A percentile compares a stretch with the other conserved stretches of the same genome.
These are phyloP conservation scores for Anadara kagoshimensis DNA, from an alignment of 1,140 invertebrate genomes.

Conservation along the genomic window DNA sequence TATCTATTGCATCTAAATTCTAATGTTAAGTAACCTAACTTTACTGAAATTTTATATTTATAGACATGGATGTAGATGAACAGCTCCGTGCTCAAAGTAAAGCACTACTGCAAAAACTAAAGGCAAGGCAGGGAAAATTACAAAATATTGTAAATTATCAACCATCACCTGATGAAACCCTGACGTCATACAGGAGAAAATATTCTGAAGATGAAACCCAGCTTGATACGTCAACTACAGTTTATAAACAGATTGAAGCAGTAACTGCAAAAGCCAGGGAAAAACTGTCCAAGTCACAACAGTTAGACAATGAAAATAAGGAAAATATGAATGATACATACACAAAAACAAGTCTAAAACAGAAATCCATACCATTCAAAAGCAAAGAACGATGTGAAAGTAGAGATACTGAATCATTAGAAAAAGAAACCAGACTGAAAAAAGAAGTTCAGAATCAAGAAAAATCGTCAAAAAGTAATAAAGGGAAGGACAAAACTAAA, in stretches of 20 bases:
- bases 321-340: too few relatives aligned
- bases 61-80: conserved; percentile 40
- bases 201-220: neutral
- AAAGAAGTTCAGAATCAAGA: too few relatives aligned
- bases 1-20: too few relatives aligned
- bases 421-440: too few relatives aligned
- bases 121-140: conserved; percentile 36
- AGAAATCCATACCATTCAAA: too few relatives aligned
- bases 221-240: conserved; percentile 27
- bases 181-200: neutral
- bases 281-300: neutral
- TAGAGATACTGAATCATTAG: too few relatives aligned
- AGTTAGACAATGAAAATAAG: too few relatives aligned
- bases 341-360: too few relatives aligned
- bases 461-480: too few relatives aligned
- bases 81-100: conserved; percentile 35
- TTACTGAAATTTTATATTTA: neutral
- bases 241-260: conserved; percentile 12
- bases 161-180: neutral
- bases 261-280: conserved; percentile 11
- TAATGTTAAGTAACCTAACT: too few relatives aligned
- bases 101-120: conserved; percentile 29
- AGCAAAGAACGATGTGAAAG: too few relatives aligned
- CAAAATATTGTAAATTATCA: conserved; percentile 22
- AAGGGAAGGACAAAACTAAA: too few relatives aligned